A percentile compares a stretch with the other conserved stretches of the same genome.
Evolutionary conservation across 2,113 vertebrate genomes (phyloP).

Genomic region (Sorex araneus): DNA sequence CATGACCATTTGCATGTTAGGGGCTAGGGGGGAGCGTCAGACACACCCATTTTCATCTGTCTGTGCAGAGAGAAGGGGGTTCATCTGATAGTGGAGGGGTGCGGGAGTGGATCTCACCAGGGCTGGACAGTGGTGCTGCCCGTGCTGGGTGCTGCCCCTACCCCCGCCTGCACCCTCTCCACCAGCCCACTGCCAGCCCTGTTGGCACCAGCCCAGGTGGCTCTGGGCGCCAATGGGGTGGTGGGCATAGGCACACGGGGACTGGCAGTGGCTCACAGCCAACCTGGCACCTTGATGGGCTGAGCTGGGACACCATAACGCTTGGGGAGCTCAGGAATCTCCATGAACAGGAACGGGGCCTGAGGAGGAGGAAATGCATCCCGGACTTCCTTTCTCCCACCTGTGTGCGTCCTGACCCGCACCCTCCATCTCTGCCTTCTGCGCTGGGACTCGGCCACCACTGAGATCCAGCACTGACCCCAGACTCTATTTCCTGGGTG

Average conservation of each 20-base stretch:
- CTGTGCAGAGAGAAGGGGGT: not conserved
- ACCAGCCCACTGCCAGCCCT: not conserved
- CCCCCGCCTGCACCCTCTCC: not conserved
- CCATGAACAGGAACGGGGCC: slow-evolving; percentile 22
- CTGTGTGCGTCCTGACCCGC: not conserved
- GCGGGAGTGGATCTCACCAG: not conserved
- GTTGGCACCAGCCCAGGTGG: slow-evolving; percentile 66
- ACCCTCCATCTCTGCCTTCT: not conserved
- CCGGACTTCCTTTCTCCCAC: rapidly evolving
- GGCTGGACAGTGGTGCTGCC: not conserved
- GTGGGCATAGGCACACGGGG: not conserved
- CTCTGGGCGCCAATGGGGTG: not conserved
- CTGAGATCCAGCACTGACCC: not conserved
- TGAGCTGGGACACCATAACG: not conserved
- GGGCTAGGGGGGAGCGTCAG: not conserved
- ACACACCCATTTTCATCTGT: not conserved
- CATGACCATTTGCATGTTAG: not conserved
- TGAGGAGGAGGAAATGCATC: not conserved
- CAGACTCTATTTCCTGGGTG: not conserved
- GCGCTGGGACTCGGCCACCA: not conserved
- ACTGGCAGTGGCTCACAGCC: not conserved
- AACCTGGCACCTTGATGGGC: not conserved
- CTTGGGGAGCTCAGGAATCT: slow-evolving; percentile 40
- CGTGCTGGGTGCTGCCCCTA: not conserved
- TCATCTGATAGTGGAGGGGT: not conserved